A percentile compares a stretch with the other conserved stretches of the same genome.
Conservation (phyloP, 2,888 invertebrate species). For the Drosophila cognata region DNA sequence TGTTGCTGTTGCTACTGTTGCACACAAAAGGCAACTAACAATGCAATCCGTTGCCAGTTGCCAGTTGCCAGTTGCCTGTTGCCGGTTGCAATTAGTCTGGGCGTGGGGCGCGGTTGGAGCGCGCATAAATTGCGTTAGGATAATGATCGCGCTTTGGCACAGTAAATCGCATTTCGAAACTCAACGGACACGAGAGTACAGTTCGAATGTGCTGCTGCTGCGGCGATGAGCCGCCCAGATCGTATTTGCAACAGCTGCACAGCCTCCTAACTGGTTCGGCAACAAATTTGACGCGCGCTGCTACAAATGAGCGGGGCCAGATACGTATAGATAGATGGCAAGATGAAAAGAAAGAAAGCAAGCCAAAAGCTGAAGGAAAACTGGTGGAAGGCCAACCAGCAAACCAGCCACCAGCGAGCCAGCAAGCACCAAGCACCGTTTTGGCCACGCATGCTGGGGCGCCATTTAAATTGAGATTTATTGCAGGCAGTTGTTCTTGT, state of each 20-base stretch:
- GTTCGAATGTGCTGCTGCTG: constrained; percentile 56
- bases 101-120: constrained; percentile 70
- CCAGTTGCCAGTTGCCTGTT: constrained; percentile 22
- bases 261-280: constrained; percentile 73
- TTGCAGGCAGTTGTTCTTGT: constrained; percentile 73
- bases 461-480: constrained; percentile 84
- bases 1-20: constrained; percentile 51
- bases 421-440: constrained; percentile 62
- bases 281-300: constrained; percentile 78
- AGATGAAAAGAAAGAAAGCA: constrained; percentile 41
- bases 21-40: constrained; percentile 65
- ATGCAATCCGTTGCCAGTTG: constrained; percentile 54
- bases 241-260: constrained; percentile 46
- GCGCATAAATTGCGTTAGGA: constrained; percentile 84
- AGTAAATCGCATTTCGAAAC: constrained; percentile 77
- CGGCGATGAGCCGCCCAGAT: constrained; percentile 50
- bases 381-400: constrained; percentile 62
- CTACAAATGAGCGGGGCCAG: constrained; percentile 65
- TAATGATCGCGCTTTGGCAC: constrained; percentile 83
- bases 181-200: constrained; percentile 76
- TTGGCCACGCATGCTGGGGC: constrained; percentile 82
- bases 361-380: constrained; percentile 64
- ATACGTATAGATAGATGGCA: constrained; percentile 28
- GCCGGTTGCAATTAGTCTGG: constrained; percentile 73
- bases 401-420: constrained; percentile 23